Percentiles rank a stretch among this genome's conserved stretches.
phyloP scores from a whole-genome alignment of 2,888 invertebrate genomes.

The Watsonalla binaria region DNA sequence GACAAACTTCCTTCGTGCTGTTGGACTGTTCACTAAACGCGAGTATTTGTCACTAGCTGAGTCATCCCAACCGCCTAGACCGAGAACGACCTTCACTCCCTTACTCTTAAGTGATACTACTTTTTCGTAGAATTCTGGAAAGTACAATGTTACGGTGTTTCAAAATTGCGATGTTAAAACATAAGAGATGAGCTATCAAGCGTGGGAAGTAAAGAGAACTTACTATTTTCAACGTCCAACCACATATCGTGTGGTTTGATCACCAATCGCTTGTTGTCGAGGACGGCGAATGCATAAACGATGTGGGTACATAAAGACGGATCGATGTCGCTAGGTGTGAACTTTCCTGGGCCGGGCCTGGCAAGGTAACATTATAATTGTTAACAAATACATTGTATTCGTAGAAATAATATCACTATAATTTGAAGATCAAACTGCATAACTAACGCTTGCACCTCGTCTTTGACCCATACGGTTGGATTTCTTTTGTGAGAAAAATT shows the following conservation, averaged over 20 bases:
- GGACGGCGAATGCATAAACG: conserved; percentile 94
- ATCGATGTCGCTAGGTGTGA: conserved; percentile 89
- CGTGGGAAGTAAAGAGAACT: conserved; percentile 33
- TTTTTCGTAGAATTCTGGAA: conserved; percentile 90
- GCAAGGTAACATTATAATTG: conserved; percentile 11
- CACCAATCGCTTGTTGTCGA: conserved; percentile 84
- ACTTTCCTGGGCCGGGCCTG: conserved; percentile 89
- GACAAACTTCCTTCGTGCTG: conserved; percentile 85
- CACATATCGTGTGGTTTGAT: conserved; percentile 93
- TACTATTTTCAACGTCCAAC: conserved; percentile 93
- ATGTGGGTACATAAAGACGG: conserved; percentile 93
- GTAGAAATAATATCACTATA: too few relatives aligned
- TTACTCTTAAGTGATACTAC: conserved; percentile 85
- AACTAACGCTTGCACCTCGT: too few relatives aligned
- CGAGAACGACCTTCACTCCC: conserved; percentile 89
- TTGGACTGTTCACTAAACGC: conserved; percentile 85
- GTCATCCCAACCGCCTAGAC: conserved; percentile 97
- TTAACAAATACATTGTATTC: conserved; percentile 1
- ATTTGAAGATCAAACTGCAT: too few relatives aligned
- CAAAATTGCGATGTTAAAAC: background rate
- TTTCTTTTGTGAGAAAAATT: background rate
- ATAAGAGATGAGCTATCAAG: background rate
- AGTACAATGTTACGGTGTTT: conserved; percentile 1
- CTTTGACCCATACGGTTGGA: background rate
- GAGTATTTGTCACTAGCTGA: conserved; percentile 94